A percentile compares a stretch with the other conserved stretches of the same genome.
Evolutionary conservation across 2,888 invertebrate species (phyloP).

Genomic region (Caenorhabditis imperialis): DNA sequence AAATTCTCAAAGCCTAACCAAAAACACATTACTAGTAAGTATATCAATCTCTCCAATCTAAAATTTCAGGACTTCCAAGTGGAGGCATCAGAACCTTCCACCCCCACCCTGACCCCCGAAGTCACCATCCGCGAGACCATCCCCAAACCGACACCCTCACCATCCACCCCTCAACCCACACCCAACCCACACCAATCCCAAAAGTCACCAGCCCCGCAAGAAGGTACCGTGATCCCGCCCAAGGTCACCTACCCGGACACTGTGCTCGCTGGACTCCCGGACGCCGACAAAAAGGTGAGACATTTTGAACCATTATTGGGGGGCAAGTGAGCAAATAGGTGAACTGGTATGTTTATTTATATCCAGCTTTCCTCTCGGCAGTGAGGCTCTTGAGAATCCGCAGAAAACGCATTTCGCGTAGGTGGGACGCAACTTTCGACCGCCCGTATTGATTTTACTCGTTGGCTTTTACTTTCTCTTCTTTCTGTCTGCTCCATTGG

Average conservation of each 20-base stretch:
- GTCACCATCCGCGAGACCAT: conserved; percentile 58
- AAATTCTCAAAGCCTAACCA: no score
- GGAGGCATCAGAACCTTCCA: conserved; percentile 61
- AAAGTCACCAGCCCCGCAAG: conserved; percentile 31
- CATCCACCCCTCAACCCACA: conserved; percentile 34
- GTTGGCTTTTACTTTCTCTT: conserved; percentile 4
- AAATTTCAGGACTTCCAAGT: conserved; percentile 54
- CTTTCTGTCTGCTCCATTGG: not conserved
- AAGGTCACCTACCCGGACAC: conserved; percentile 50
- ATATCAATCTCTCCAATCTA: no score
- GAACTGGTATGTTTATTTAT: no score
- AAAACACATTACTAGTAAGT: no score
- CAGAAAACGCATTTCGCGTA: conserved; percentile 4
- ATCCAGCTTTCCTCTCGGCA: no score
- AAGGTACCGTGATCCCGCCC: conserved; percentile 29
- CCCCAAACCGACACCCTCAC: conserved; percentile 42
- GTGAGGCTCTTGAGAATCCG: conserved; percentile 47
- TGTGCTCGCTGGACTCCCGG: conserved; percentile 52
- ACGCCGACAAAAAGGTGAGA: conserved; percentile 48
- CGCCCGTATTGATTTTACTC: not conserved
- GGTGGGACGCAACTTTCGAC: not conserved
- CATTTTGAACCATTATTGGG: no score
- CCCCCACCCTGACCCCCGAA: conserved; percentile 62
- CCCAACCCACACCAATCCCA: conserved; percentile 42
- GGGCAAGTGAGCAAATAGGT: conserved; percentile 9